A percentile compares a stretch with the other conserved stretches of the same genome.
These are phyloP conservation scores for Eumacrocentrus americanus DNA, from an alignment of 2,888 invertebrate genomes.

Conservation along the genomic window DNA sequence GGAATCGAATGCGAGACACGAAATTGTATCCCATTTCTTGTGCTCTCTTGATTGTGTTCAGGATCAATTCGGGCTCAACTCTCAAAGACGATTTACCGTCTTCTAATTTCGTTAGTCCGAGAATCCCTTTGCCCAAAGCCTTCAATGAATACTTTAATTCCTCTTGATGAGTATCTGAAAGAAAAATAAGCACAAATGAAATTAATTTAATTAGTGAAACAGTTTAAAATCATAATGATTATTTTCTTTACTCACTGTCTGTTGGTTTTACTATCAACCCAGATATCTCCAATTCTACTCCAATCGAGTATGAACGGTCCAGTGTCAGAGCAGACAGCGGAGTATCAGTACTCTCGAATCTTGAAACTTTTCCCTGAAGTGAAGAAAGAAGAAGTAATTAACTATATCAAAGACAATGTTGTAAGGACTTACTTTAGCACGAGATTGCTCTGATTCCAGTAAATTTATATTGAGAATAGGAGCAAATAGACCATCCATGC, in stretches of 20 bases:
- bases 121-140: slow-evolving; percentile 71
- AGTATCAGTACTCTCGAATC: slow-evolving; percentile 56
- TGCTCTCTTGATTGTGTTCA: slow-evolving; percentile 68
- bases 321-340: slow-evolving; percentile 63
- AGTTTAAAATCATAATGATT: too few species aligned
- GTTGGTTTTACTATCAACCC: slow-evolving; percentile 72
- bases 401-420: neutral
- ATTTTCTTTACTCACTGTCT: slow-evolving; percentile 64
- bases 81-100: slow-evolving; percentile 65
- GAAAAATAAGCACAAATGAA: too few species aligned
- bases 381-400: slow-evolving; percentile 20
- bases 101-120: slow-evolving; percentile 68
- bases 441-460: slow-evolving; percentile 30
- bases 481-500: slow-evolving; percentile 48
- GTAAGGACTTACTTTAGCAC: slow-evolving; percentile 32
- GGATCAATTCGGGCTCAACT: slow-evolving; percentile 70
- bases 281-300: slow-evolving; percentile 70
- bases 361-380: slow-evolving; percentile 46
- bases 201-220: too few species aligned
- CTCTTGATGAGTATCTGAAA: slow-evolving; percentile 66
- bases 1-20: slow-evolving; percentile 66
- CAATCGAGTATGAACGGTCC: slow-evolving; percentile 67
- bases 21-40: slow-evolving; percentile 58
- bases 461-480: slow-evolving; percentile 41
- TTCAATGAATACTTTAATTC: slow-evolving; percentile 73